Evolutionary conservation across 2,888 invertebrate species (phyloP).

Genomic region (Lapara coniferarum): DNA sequence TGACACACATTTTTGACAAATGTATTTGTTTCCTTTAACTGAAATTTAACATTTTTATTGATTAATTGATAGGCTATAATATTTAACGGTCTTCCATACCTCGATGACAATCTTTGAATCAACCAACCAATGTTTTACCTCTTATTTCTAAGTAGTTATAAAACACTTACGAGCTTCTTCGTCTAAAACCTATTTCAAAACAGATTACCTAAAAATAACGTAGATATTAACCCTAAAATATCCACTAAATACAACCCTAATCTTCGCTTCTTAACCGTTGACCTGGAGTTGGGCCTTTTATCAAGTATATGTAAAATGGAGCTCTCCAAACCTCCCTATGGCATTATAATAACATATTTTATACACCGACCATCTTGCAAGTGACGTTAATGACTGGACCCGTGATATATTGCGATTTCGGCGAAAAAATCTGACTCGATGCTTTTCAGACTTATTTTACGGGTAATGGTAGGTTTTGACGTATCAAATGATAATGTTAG

Average conservation of each 20-base stretch:
- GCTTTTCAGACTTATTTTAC: constrained; percentile 32
- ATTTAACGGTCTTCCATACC: no score
- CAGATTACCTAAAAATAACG: no score
- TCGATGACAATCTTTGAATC: no score
- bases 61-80: no score
- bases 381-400: constrained; percentile 66
- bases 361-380: constrained; percentile 60
- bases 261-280: constrained; percentile 17
- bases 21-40: no score
- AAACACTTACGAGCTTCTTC: no score
- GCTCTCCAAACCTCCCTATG: constrained; percentile 46
- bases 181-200: no score
- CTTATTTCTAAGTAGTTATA: no score
- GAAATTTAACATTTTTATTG: no score
- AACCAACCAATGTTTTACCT: no score
- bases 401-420: constrained; percentile 54
- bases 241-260: not conserved
- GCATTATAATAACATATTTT: constrained; percentile 69
- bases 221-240: no score
- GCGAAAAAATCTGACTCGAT: constrained; percentile 28
- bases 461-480: constrained; percentile 4
- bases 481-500: not conserved
- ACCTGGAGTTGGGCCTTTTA: constrained; percentile 11
- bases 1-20: no score
- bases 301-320: constrained; percentile 34